Evolutionary conservation across 2,888 invertebrate species (phyloP).

Genomic region (Adineta ricciae): DNA sequence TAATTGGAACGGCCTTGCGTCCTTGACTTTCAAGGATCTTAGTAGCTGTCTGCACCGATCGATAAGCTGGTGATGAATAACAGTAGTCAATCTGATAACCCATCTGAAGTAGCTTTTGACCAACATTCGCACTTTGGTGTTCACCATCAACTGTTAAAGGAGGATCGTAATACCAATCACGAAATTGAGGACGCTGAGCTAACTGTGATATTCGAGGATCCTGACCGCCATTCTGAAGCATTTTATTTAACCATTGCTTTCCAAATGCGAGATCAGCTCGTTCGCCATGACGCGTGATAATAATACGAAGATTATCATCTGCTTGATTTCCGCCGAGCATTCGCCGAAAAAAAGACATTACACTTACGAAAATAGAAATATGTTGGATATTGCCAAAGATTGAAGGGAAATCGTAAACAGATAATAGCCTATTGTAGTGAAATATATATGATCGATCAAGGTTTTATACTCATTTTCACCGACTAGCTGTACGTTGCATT

Average conservation of each 20-base stretch:
- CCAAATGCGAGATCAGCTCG: not conserved
- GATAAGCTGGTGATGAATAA: conserved; percentile 75
- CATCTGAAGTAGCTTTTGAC: not conserved
- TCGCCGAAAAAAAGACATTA: not conserved
- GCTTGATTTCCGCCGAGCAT: not conserved
- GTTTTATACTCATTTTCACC: no score
- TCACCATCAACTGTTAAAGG: not conserved
- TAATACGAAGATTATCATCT: not conserved
- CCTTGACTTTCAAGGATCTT: conserved; percentile 56
- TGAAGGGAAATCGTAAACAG: no score
- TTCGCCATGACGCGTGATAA: not conserved
- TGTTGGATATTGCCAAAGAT: no score
- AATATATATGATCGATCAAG: no score
- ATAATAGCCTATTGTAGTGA: no score
- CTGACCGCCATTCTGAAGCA: not conserved
- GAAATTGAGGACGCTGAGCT: not conserved
- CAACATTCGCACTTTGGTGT: not conserved
- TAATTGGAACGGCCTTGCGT: conserved; percentile 42
- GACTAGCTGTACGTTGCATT: no score
- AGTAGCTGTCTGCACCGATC: conserved; percentile 73
- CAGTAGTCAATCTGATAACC: not conserved
- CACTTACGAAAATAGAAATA: no score
- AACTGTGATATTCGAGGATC: not conserved
- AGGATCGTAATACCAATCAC: not conserved
- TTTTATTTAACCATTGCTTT: not conserved